A percentile compares a stretch with the other conserved stretches of the same genome.
Conservation (phyloP, 2,113 vertebrate genomes). For the Anoura caudifer region DNA sequence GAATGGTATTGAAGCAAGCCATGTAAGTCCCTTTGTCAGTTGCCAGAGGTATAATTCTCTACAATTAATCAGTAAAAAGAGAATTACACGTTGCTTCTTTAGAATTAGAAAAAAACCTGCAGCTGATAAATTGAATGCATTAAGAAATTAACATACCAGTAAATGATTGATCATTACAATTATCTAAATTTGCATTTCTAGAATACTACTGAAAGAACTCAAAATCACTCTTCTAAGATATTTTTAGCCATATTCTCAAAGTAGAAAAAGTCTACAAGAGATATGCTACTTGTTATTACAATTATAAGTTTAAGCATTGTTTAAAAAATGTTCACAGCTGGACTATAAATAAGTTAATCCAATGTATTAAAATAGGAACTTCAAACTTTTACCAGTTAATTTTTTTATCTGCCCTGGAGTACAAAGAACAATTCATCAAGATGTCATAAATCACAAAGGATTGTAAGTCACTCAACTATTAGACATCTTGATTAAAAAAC, state of each 20-base stretch:
- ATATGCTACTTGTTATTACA: conserved; percentile 19
- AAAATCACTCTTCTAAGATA: conserved; percentile 59
- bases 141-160: conserved; percentile 74
- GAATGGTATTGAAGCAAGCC: conserved; percentile 60
- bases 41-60: conserved; percentile 67
- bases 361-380: conserved; percentile 4
- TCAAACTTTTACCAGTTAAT: background rate
- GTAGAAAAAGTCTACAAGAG: background rate
- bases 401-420: background rate
- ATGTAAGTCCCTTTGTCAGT: conserved; percentile 64
- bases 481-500: background rate
- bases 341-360: conserved; percentile 13
- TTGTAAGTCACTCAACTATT: background rate
- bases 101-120: conserved; percentile 69
- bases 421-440: background rate
- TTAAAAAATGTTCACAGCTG: background rate
- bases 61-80: conserved; percentile 74
- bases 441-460: background rate
- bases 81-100: conserved; percentile 72
- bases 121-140: conserved; percentile 72
- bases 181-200: conserved; percentile 73
- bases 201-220: conserved; percentile 62
- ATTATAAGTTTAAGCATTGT: conserved; percentile 29
- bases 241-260: conserved; percentile 33
- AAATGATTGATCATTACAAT: conserved; percentile 73